Evolutionary conservation across 2,888 invertebrate species (phyloP), one percentile per base, ranked within the genome.

Genomic region (Alviniconcha strummeri): DNA sequence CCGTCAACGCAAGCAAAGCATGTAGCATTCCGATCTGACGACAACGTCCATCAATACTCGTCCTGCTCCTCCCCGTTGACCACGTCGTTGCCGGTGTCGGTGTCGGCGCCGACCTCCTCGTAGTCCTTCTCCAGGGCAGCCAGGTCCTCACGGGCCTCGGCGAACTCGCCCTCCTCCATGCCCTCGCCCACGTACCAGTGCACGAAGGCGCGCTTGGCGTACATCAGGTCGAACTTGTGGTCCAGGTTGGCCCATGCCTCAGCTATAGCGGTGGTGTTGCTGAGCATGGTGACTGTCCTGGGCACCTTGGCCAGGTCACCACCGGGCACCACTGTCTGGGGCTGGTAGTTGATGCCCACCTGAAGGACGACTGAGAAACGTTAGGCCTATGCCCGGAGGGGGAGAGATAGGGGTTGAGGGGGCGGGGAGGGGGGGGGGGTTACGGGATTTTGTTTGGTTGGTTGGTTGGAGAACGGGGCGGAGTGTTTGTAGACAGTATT

Each of bases 251-350:
- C 78, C 86, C 86, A 86, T 4, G 86, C 86, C n/a, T 86, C 86
- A 5, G 83, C 84, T 9, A 86, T 86, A 54, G 86, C 86, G 5
- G 86, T 86, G 15, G 86, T 86, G 79, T 86, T 86, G 76, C 83
- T 86, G 75, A 86, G 72, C 86, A 86, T 86, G 75, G 94, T 94
- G 57, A 94, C 94, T 56, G 94, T 93, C 84, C 95, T 89, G 85
- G 93, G 94, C 4, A 95, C 94, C 89, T 94, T 94, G 80, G 95
- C 94, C 84, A 86, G 69, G 83, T 84, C 56, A 74, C 86, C 85
- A 5, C 85, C 85, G 52, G 85, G 83, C 0, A 85, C 85, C 6
- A 76, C 83, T 17, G 83, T 83, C n/a, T 82, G 85, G 8, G 85
- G 82, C 60, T 85, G 85, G 81, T 83, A 83, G 83, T 85, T 85